Base-by-base conservation (phyloP, 2,797 vertebrate species). In the Cryptoblepharus egeriae region DNA sequence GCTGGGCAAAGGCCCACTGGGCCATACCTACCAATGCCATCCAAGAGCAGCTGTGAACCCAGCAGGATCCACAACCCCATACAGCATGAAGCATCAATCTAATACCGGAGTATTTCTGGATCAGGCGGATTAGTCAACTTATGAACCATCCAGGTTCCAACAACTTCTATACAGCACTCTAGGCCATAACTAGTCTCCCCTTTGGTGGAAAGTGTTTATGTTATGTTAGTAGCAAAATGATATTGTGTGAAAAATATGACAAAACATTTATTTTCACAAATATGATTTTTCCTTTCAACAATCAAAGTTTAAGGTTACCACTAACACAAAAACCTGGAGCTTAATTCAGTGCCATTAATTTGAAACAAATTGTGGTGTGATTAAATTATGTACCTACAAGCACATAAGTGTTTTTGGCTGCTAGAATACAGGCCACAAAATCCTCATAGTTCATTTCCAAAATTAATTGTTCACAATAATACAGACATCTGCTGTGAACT, bases 361-460 rank as follows among this genome's bases (percentile, higher is more conserved):
- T 45, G 26, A 70, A 32, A 37, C 26, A 82, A 65, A 61, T 60
- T 55, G 49, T 72, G 8, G 10, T 82, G 39, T 68, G 37, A 71
- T 69, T 57, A 57, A 64, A 16, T 60, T 81, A 35, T 13, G 71
- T 0, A 0, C 85, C 61, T 74, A 64, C 4, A 0, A 39, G 49
- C 16, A 37, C 30, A 74, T 84, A 24, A 58, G 35, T 28, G 35
- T 26, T 89, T 87, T 75, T 16, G 49, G 68, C 78, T 70, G 42
- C 11, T 86, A 86, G 78, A 11, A 63, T 89, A 86, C 87, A 92
- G 73, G 88, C 84, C 84, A 80, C 1, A 26, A n/a, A 20, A 45
- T 77, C 61, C 70, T 52, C 88, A 37, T 65, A 12, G 13, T 71
- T 39, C 39, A 3, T 80, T 77, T 81, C 61, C 81, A 72, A 77